Evolutionary conservation across 2,797 vertebrate genomes (phyloP).

Genomic region (Cirrhinus molitorella): DNA sequence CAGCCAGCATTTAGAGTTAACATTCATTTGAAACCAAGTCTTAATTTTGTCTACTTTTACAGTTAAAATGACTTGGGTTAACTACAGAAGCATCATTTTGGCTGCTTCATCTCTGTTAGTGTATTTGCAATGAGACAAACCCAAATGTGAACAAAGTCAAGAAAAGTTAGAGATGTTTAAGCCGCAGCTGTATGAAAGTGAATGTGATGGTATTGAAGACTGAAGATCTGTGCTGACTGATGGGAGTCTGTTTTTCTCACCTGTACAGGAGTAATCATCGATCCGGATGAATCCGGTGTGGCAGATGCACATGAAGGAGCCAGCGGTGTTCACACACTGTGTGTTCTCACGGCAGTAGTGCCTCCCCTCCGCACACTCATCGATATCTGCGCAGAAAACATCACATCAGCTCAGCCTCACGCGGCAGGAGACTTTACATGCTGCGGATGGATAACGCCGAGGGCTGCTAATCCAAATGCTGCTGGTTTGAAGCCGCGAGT

Average conservation of each 20-base stretch:
- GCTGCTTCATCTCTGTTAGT: too few species aligned
- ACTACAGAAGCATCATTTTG: not conserved
- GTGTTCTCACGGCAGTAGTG: constrained; percentile 90
- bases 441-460: not conserved
- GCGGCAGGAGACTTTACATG: not conserved
- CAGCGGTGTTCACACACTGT: constrained; percentile 85
- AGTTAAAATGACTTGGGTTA: not conserved
- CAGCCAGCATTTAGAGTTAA: not conserved
- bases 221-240: not conserved
- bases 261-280: constrained; percentile 89
- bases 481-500: not conserved
- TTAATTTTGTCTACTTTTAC: not conserved
- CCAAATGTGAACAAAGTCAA: not conserved
- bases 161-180: not conserved
- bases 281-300: constrained; percentile 86
- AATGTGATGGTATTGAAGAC: not conserved
- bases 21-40: not conserved
- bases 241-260: constrained; percentile 68
- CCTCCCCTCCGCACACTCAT: constrained; percentile 87
- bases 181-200: not conserved
- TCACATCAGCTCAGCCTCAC: not conserved
- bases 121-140: not conserved
- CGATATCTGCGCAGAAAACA: constrained; percentile 76
- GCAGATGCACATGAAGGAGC: constrained; percentile 89
- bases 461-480: not conserved